Evolutionary conservation across 2,888 invertebrate species (phyloP).

Genomic region (Machimus rusticus): DNA sequence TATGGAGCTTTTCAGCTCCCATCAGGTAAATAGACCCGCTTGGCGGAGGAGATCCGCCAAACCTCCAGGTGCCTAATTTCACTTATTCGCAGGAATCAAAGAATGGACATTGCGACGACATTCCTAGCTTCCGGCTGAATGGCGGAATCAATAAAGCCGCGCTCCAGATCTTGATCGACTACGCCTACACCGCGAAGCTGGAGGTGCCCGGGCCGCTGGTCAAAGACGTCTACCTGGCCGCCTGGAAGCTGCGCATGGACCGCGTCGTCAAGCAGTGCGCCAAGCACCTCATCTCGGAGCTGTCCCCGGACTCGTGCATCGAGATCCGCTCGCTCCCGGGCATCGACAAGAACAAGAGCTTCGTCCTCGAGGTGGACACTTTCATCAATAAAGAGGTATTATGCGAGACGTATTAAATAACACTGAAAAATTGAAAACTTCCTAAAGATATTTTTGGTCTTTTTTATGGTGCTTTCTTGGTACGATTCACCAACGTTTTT

Average conservation of each 20-base stretch:
- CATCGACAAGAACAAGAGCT: constrained; percentile 67
- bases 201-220: constrained; percentile 67
- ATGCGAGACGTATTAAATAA: neutral
- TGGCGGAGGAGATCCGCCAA: neutral
- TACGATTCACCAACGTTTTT: too few relatives aligned
- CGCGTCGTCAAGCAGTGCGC: constrained; percentile 76
- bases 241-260: constrained; percentile 78
- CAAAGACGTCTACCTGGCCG: constrained; percentile 81
- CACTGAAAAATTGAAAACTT: neutral
- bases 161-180: constrained; percentile 79
- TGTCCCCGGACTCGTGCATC: constrained; percentile 69
- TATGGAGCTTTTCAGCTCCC: constrained; percentile 74
- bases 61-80: neutral
- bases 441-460: neutral
- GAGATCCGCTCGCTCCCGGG: constrained; percentile 70
- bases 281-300: constrained; percentile 71
- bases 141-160: constrained; percentile 73
- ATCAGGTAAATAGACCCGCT: constrained; percentile 60
- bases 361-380: constrained; percentile 72
- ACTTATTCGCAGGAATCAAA: constrained; percentile 51
- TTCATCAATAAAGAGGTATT: constrained; percentile 75
- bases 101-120: constrained; percentile 60
- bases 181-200: constrained; percentile 80
- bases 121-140: constrained; percentile 67
- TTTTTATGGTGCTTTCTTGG: too few relatives aligned